Evolutionary conservation across 1,140 invertebrate genomes (phyloP), one percentile per base, ranked within the genome.

Genomic region (Drosophila subobscura): DNA sequence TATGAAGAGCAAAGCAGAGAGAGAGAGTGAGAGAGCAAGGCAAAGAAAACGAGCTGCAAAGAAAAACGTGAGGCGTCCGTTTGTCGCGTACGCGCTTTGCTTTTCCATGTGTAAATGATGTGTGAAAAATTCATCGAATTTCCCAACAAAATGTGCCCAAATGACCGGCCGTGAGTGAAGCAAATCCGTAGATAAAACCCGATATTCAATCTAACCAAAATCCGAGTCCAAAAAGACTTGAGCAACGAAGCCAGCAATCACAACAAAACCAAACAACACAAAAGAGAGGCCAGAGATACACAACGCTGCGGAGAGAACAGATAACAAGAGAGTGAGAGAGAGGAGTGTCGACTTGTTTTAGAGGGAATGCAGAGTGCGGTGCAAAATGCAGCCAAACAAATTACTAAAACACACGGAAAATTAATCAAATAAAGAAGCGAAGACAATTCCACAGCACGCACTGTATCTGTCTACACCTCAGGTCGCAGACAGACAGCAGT

Each of bases 241-340:
- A 65, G 44, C 46, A 29, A 59, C 81, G 70, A 88, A 86, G 54
- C 64, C 77, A 63, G 81, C 83, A 85, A 88, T 85, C 83, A 85
- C 83, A 85, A 85, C 81, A 85, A 85, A 85, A 84, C 80, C 76
- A 75, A 83, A 84, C 56, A 84, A 75, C 60, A 60, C 65, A 65
- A 57, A 45, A 33, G 40, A 49, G 72, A 73, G 57, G 42, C 51
- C 56, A 52, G 56, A 72, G 56, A 61, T 70, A 70, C 64, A 79
- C 42, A 71, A 47, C 46, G 51, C 50, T 57, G 22, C 52, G 45
- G 58, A 64, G 57, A 16, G 29, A 37, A 37, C 33, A 51, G 52
- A 57, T 47, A 73, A 47, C 45, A 41, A 52, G 29, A 56, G 46
- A 76, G 51, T 27, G 25, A 61, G 70, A 76, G 55, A 55, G 40